phyloP scores from a whole-genome alignment of 2,113 vertebrate genomes.

The Morone chrysops region DNA sequence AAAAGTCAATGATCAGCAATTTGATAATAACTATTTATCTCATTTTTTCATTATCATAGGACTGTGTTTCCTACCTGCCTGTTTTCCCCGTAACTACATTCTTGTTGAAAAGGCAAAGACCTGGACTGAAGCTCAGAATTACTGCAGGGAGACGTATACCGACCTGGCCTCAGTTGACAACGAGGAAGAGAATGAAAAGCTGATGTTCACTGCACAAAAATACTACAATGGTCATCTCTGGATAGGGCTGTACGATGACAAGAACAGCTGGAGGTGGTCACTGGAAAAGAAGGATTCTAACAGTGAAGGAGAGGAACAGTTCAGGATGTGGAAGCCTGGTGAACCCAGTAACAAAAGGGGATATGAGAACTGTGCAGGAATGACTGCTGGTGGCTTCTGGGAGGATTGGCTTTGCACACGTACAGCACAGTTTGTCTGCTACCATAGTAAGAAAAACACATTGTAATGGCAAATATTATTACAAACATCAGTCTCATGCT shows the following conservation, averaged over 20 bases:
- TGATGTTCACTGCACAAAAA: no score
- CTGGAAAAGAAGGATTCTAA: neutral
- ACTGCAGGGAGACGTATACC: neutral
- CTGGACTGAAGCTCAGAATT: conserved; percentile 3
- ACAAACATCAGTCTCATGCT: neutral
- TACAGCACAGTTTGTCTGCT: neutral
- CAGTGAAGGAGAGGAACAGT: neutral
- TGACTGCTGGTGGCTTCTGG: neutral
- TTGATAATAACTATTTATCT: no score
- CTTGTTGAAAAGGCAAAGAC: neutral
- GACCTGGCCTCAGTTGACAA: conserved; percentile 8
- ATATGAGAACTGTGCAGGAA: neutral
- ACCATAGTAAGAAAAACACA: neutral
- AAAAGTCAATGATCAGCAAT: neutral
- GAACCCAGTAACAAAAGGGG: neutral
- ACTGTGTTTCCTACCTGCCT: conserved; percentile 3
- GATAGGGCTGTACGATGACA: conserved; percentile 2
- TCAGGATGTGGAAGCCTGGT: neutral
- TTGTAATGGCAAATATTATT: neutral
- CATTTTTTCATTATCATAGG: neutral
- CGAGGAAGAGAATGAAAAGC: no score
- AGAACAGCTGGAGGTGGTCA: conserved; percentile 14
- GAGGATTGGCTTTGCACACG: fast-evolving
- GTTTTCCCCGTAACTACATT: neutral
- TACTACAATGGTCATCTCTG: neutral